Percentiles rank a stretch among this genome's conserved stretches.
Evolutionary conservation across 2,113 vertebrate genomes (phyloP).

Genomic region (Oryzias woworae): DNA sequence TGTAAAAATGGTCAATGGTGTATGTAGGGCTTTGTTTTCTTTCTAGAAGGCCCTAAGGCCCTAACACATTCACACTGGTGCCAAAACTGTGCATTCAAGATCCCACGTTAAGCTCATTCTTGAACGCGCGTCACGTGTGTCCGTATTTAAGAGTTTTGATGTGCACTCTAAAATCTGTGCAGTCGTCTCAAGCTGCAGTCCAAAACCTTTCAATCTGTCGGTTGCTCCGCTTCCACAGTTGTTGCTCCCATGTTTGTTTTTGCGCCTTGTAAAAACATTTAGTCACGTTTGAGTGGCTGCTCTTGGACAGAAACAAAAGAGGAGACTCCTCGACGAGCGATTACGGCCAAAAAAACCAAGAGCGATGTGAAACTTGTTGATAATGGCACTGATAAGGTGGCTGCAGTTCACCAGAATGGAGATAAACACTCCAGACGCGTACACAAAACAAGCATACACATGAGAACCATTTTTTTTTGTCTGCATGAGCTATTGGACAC

Average conservation of each 20-base stretch:
- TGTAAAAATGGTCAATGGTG: too few species aligned
- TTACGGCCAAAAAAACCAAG: slow-evolving; percentile 36
- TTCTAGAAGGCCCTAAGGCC: too few species aligned
- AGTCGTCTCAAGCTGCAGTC: background rate
- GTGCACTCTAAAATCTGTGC: too few species aligned
- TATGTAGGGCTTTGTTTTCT: too few species aligned
- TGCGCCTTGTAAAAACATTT: slow-evolving; percentile 22
- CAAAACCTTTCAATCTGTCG: slow-evolving; percentile 5
- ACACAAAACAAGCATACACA: slow-evolving; percentile 11
- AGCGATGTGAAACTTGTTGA: slow-evolving; percentile 57
- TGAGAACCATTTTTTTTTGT: slow-evolving; percentile 53
- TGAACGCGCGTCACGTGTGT: too few species aligned
- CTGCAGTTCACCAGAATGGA: slow-evolving; percentile 28
- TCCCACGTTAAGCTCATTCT: too few species aligned
- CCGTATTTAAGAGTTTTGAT: too few species aligned
- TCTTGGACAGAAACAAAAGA: slow-evolving; percentile 33
- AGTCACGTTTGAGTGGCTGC: slow-evolving; percentile 42
- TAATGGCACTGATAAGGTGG: slow-evolving; percentile 54
- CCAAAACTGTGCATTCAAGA: too few species aligned
- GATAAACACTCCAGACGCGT: slow-evolving; percentile 26
- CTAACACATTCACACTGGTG: too few species aligned
- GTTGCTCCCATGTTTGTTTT: slow-evolving; percentile 12
- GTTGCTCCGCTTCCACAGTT: slow-evolving; percentile 53
- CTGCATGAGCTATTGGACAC: slow-evolving; percentile 24
- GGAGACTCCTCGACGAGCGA: slow-evolving; percentile 35